Conservation (phyloP, 2,888 invertebrate genomes). For the Eledone cirrhosa region DNA sequence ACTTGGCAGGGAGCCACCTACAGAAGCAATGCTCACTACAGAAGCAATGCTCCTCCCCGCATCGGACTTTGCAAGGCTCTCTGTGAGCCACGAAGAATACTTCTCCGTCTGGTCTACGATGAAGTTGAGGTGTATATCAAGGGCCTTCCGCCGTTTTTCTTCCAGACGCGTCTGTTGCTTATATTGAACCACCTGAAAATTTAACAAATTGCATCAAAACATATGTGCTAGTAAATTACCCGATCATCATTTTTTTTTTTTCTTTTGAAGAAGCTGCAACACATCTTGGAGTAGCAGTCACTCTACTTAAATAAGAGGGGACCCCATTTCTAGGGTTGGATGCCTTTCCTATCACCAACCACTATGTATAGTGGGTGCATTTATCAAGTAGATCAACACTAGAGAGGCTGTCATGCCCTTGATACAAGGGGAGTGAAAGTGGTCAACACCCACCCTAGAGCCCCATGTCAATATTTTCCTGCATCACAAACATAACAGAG, state of each 20-base stretch:
- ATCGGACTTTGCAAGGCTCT: conserved; percentile 54
- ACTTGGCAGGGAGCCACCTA: conserved; percentile 39
- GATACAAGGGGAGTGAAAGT: too few relatives aligned
- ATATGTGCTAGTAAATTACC: not conserved
- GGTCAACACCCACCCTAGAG: too few relatives aligned
- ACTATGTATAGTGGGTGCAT: too few relatives aligned
- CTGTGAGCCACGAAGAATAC: conserved; percentile 75
- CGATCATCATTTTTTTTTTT: not conserved
- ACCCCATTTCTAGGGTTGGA: too few relatives aligned
- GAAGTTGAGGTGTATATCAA: conserved; percentile 95
- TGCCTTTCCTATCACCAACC: too few relatives aligned
- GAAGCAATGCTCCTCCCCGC: conserved; percentile 35
- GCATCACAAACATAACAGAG: too few relatives aligned
- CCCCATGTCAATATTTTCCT: too few relatives aligned
- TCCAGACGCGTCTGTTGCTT: conserved; percentile 92
- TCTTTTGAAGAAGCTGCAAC: not conserved
- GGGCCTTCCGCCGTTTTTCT: conserved; percentile 90
- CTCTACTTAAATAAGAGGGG: too few relatives aligned
- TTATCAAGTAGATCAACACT: too few relatives aligned
- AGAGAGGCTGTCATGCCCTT: too few relatives aligned
- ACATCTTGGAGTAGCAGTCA: too few relatives aligned
- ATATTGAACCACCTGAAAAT: conserved; percentile 82
- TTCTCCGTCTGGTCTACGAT: conserved; percentile 98
- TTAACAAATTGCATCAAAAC: not conserved
- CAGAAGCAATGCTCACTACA: too few relatives aligned